phyloP scores from a whole-genome alignment of 2,888 invertebrate species.

The Lysandra bellargus region DNA sequence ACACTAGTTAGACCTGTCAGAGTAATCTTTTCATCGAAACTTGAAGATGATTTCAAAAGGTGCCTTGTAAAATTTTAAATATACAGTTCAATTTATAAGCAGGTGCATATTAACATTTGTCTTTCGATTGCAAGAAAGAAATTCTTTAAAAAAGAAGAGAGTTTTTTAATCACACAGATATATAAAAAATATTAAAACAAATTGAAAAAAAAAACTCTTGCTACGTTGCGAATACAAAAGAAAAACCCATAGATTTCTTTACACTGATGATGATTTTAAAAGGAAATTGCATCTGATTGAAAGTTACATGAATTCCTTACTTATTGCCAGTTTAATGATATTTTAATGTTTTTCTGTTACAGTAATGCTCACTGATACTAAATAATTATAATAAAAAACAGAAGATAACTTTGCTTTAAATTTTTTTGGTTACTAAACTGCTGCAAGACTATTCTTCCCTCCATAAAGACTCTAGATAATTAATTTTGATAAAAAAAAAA shows the following conservation, averaged over 20 bases:
- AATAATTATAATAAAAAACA: neutral
- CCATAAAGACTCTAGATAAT: too few relatives aligned
- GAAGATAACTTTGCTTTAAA: too few relatives aligned
- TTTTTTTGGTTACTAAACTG: too few relatives aligned
- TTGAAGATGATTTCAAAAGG: slow-evolving; percentile 20
- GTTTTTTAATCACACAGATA: too few relatives aligned
- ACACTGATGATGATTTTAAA: slow-evolving; percentile 9
- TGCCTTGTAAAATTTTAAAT: neutral
- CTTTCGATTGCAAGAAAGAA: too few relatives aligned
- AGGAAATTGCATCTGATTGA: slow-evolving; percentile 27
- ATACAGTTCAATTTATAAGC: neutral
- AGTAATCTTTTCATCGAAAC: slow-evolving; percentile 43
- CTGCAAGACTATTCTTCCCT: too few relatives aligned
- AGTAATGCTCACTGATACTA: neutral
- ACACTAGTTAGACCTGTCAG: slow-evolving; percentile 59
- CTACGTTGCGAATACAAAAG: neutral
- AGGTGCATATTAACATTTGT: neutral
- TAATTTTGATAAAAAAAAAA: too few relatives aligned
- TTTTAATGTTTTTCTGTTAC: slow-evolving; percentile 26
- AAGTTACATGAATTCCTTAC: neutral
- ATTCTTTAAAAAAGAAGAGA: too few relatives aligned
- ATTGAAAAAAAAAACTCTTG: too few relatives aligned
- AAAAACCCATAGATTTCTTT: neutral
- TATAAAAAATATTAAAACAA: too few relatives aligned
- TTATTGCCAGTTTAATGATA: slow-evolving; percentile 18